phyloP scores from a whole-genome alignment of 2,888 invertebrate genomes.

The Amaurobius ferox region DNA sequence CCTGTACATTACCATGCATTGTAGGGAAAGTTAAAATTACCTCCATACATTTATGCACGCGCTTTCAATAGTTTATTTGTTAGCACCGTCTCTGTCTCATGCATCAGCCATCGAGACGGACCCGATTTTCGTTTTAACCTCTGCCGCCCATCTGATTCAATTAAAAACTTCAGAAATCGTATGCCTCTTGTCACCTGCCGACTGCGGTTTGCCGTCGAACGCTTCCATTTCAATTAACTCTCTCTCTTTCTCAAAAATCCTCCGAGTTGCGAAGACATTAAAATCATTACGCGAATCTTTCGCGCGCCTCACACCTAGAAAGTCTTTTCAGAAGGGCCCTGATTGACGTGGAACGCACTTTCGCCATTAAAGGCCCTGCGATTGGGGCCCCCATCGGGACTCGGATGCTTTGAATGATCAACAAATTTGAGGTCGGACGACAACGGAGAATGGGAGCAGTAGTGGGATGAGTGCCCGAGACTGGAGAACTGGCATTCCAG shows the following conservation, averaged over 20 bases:
- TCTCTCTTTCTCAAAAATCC: not conserved
- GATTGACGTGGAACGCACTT: conserved; percentile 25
- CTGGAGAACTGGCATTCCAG: no score
- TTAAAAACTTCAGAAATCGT: not conserved
- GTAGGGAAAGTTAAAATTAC: no score
- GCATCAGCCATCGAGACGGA: no score
- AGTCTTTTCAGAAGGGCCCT: conserved; percentile 52
- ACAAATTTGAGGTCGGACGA: conserved; percentile 24
- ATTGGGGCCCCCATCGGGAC: conserved; percentile 1
- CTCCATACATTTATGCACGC: no score
- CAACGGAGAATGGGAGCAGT: not conserved
- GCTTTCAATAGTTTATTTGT: no score
- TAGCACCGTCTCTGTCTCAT: no score
- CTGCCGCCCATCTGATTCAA: not conserved
- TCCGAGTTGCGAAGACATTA: conserved; percentile 7
- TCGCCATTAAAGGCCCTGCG: conserved; percentile 33
- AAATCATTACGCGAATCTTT: not conserved
- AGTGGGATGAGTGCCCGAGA: conserved; percentile 1
- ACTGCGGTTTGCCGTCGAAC: not conserved
- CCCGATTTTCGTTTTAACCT: not conserved
- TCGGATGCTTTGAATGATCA: conserved; percentile 40
- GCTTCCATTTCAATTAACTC: conserved; percentile 16
- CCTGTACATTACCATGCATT: no score
- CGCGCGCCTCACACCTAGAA: not conserved
- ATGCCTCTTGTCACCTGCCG: not conserved